These are phyloP conservation scores for Lochmaea capreae DNA, from an alignment of 2,888 invertebrate genomes.

Conservation along the genomic window DNA sequence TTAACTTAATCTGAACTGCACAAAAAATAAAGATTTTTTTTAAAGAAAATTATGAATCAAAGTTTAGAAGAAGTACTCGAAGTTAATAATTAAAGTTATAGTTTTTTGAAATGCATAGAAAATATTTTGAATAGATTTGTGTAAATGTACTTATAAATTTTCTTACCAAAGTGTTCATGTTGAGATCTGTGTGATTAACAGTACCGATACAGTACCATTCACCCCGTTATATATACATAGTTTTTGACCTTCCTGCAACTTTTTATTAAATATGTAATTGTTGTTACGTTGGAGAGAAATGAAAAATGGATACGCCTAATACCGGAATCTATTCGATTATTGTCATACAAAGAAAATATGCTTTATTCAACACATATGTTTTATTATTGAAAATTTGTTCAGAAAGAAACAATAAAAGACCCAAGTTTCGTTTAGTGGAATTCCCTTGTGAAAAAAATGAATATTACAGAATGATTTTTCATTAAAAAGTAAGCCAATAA, in stretches of 20 bases:
- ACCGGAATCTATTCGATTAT: not conserved
- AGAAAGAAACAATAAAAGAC: too few species aligned
- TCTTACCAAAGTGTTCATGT: constrained; percentile 52
- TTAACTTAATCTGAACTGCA: too few species aligned
- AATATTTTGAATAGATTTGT: not conserved
- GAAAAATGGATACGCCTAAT: constrained; percentile 14
- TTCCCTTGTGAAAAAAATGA: too few species aligned
- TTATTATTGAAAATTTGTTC: too few species aligned
- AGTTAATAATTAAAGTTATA: not conserved
- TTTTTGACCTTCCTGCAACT: constrained; percentile 44
- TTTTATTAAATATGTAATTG: constrained; percentile 20
- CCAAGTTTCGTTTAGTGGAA: too few species aligned
- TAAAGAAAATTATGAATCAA: too few species aligned
- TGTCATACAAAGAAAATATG: too few species aligned
- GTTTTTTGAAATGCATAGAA: not conserved
- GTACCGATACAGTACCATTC: constrained; percentile 45
- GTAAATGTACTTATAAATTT: not conserved
- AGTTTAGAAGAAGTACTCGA: not conserved
- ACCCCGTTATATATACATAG: constrained; percentile 53
- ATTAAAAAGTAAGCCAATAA: too few species aligned
- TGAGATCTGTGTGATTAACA: constrained; percentile 47
- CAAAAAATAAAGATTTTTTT: too few species aligned
- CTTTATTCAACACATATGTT: too few species aligned
- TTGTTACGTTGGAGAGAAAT: constrained; percentile 38
- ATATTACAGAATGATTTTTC: too few species aligned